Conservation (phyloP, 2,888 invertebrate genomes). For the Acrocera orbiculus region DNA sequence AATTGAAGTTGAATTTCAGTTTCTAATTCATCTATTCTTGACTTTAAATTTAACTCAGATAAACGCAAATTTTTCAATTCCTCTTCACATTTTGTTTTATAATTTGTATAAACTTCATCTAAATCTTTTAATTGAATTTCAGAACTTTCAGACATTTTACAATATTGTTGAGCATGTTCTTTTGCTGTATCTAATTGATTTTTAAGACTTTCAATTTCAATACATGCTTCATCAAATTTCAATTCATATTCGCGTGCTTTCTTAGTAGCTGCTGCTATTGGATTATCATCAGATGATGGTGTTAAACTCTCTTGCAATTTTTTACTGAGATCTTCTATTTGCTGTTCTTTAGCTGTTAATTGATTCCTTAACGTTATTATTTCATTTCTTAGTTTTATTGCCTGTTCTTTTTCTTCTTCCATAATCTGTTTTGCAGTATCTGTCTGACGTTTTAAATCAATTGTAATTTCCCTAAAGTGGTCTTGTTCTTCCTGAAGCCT, state of each 20-base stretch:
- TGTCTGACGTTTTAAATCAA: constrained; percentile 51
- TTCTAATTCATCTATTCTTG: constrained; percentile 46
- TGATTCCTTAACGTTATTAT: constrained; percentile 41
- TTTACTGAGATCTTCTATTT: constrained; percentile 50
- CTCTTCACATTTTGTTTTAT: constrained; percentile 40
- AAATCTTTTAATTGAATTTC: constrained; percentile 58
- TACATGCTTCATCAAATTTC: constrained; percentile 41
- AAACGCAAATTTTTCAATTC: constrained; percentile 34
- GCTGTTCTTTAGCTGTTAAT: constrained; percentile 39
- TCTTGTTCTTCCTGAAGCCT: constrained; percentile 71
- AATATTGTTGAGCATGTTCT: constrained; percentile 69
- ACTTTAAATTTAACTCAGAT: constrained; percentile 35
- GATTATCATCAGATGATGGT: constrained; percentile 37
- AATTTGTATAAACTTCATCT: constrained; percentile 38
- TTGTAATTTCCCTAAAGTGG: constrained; percentile 51
- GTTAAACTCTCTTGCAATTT: constrained; percentile 47
- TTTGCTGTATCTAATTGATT: constrained; percentile 53
- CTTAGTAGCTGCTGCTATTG: constrained; percentile 42
- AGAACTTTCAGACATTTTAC: constrained; percentile 62
- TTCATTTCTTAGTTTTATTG: constrained; percentile 36
- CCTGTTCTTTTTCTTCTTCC: constrained; percentile 52
- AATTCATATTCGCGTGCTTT: constrained; percentile 53
- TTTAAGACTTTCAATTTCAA: constrained; percentile 47
- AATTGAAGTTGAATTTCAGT: constrained; percentile 51
- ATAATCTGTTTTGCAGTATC: constrained; percentile 47